Base-by-base conservation (phyloP, 2,888 invertebrate genomes). In the Bruchidius siliquastri region DNA sequence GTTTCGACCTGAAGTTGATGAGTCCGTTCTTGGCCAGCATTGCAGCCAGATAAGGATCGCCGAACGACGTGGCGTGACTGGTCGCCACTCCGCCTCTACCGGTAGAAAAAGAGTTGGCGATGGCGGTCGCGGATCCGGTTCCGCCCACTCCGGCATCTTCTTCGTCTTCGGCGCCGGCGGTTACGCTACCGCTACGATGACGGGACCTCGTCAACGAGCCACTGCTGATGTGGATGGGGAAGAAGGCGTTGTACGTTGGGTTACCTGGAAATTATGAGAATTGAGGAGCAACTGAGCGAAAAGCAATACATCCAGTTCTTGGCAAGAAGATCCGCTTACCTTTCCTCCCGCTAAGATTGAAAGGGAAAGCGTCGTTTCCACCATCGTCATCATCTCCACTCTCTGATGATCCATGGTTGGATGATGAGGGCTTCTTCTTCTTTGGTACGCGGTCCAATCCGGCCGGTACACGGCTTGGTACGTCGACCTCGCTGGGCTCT, bases 41-140 rank as follows among this genome's bases (percentile, higher is more conserved):
- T 86, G 75, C 88, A 85, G 82, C 90, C 85, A 84, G 77, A 74
- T 83, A 84, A 0, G 91, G 89, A 70, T 89, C 89, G 2, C 92
- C 92, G 81, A 92, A 93, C 0, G 92, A 91, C 0, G 92, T 92
- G 0, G 93, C 93, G 78, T 93, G 92, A 78, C 92, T 92, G 74
- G 90, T 91, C 18, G 93, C 93, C 0, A 92, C 90, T 0, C 93
- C 93, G 2, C 92, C 91, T 69, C 49, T 90, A 0, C 91, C 91
- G 0, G 92, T 92, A 82, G 92, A 92, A 83, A 91, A 93, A 74
- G 92, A 91, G 82, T 93, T 93, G 30, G 93, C 93, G 21, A 93
- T 90, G 0, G 93, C 93, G 0, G 91, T 92, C 18, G 92, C 90
- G 0, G 90, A 88, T 2, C 91, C 90, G 4, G 79, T 72, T 13